Evolutionary conservation across 2,888 invertebrate species (phyloP).

Genomic region (Pyrocoelia pectoralis): DNA sequence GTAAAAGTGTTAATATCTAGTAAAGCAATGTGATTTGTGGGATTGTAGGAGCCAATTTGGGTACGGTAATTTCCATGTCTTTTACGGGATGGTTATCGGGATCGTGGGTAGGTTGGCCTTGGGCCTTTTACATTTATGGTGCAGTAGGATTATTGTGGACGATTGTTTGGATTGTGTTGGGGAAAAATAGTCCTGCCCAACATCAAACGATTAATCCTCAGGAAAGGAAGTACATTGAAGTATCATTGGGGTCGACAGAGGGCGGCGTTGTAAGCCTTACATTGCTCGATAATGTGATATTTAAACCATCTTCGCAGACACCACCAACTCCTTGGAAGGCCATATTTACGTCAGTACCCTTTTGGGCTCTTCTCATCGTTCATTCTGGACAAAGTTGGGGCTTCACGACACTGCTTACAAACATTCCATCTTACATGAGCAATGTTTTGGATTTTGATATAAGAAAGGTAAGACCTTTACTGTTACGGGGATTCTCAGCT

Average conservation of each 20-base stretch:
- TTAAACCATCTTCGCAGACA: too few species aligned
- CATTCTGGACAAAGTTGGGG: conserved; percentile 83
- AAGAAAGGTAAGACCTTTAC: too few species aligned
- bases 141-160: conserved; percentile 69
- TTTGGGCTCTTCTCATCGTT: conserved; percentile 41
- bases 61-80: conserved; percentile 78
- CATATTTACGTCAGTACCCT: conserved; percentile 64
- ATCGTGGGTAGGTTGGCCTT: conserved; percentile 76
- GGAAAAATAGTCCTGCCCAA: conserved; percentile 70
- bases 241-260: conserved; percentile 65
- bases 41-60: conserved; percentile 74
- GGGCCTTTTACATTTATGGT: conserved; percentile 79
- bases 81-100: conserved; percentile 75
- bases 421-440: too few species aligned
- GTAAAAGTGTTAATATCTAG: too few species aligned
- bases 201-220: conserved; percentile 67
- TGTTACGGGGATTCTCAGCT: too few species aligned
- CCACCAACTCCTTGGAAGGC: conserved; percentile 56
- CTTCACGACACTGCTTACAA: conserved; percentile 70
- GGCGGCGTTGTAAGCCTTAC: conserved; percentile 53
- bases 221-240: conserved; percentile 74
- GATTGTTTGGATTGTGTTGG: conserved; percentile 66
- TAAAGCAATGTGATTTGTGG: too few species aligned
- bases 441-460: too few species aligned
- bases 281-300: too few species aligned